Conservation (phyloP, 2,113 vertebrate species). For the Sinocyclocheilus rhinocerous region DNA sequence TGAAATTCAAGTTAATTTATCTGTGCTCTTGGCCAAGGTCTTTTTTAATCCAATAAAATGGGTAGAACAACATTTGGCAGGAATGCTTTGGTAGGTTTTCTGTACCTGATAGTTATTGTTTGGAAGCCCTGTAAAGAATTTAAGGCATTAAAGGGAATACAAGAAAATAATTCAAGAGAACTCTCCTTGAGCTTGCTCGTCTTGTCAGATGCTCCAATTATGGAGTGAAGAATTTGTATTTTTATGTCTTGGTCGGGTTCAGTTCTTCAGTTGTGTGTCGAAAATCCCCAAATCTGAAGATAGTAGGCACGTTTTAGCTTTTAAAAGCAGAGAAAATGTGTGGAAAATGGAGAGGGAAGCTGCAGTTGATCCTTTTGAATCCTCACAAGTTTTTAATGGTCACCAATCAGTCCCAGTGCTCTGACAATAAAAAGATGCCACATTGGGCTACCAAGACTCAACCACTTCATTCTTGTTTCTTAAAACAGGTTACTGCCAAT, state of each 20-base stretch:
- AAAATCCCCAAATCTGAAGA: neutral
- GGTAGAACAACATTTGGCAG: conserved; percentile 74
- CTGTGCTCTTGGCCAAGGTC: conserved; percentile 35
- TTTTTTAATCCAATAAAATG: conserved; percentile 12
- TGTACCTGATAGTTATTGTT: conserved; percentile 58
- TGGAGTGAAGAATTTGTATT: conserved; percentile 6
- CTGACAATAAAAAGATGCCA: conserved; percentile 63
- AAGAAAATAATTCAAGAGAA: conserved; percentile 70
- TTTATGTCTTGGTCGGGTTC: conserved; percentile 14
- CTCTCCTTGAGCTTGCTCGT: conserved; percentile 17
- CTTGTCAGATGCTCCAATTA: neutral
- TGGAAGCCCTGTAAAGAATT: conserved; percentile 75
- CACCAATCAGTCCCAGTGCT: conserved; percentile 78
- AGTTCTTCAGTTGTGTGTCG: neutral
- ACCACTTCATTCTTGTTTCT: neutral
- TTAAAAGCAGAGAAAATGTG: neutral
- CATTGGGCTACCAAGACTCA: conserved; percentile 5
- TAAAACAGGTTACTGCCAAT: conserved; percentile 71
- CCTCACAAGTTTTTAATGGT: conserved; percentile 39
- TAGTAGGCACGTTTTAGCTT: conserved; percentile 17
- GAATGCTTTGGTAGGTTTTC: conserved; percentile 76
- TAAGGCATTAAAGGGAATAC: conserved; percentile 72
- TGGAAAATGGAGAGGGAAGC: conserved; percentile 16
- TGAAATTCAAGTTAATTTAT: conserved; percentile 11
- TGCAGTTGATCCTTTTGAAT: conserved; percentile 36